Base-by-base conservation (phyloP, 1,140 invertebrate genomes). In the Galendromus occidentalis region DNA sequence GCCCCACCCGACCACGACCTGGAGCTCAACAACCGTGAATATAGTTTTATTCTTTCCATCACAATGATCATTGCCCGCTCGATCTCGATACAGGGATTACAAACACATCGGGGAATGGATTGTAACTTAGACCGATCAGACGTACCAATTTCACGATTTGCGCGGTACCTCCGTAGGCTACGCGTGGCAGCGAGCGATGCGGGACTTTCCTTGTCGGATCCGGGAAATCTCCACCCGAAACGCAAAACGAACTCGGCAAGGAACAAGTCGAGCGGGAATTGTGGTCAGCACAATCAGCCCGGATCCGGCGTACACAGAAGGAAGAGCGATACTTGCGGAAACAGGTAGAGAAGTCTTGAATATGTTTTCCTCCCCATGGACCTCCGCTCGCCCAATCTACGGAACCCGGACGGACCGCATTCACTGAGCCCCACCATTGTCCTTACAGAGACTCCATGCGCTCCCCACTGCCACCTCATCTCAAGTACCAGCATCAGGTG, bases 191-290 rank as follows among this genome's bases (percentile, higher is more conserved):
- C 51, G 20, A 25, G 33, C 51, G 51, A 59, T 12, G 25, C 51
- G 14, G 14, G 25, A 5, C 20, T 59, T 5, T 59, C 51, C 12
- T 59, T 59, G 9, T 59, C 51, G 2, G 51, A 59, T 25, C 51
- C 51, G 22, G 51, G 51, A 33, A 59, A 59, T 33, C 51, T 59
- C 12, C 51, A 59, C 33, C 51, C 51, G 2, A 59, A 59, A 22
- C 14, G 51, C n/a, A 25, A 59, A 17, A 2, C 22, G 12, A 17
- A 17, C 9, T 5, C 51, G 12, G 14, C 25, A 59, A 33, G 33
- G 9, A 25, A 59, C 25, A 33, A 33, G 22, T 14, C 14, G 14
- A 18, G 51, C 20, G 33, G 33, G 17, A 25, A 59, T 59, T 33
- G 14, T 25, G 25, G 51, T 59, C 51, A 33, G 25, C 33, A 39